These are phyloP conservation scores for Daboia siamensis DNA, from an alignment of 2,113 vertebrate species.

Conservation along the genomic window DNA sequence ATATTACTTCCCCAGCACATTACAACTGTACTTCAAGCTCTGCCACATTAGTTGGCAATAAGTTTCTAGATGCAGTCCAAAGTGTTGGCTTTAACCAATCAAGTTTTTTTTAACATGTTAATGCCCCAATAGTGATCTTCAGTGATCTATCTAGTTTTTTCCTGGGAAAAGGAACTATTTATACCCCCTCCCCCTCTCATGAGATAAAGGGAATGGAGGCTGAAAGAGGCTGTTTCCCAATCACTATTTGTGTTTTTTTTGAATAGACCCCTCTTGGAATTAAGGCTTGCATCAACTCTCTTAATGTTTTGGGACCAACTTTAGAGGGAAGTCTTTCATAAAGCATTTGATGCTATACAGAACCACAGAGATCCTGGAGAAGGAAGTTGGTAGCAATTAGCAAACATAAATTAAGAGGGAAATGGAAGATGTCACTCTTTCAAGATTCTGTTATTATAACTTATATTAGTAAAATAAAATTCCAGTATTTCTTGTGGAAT, in stretches of 20 bases:
- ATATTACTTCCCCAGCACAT: neutral
- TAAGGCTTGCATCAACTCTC: neutral
- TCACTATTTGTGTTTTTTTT: neutral
- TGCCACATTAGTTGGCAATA: neutral
- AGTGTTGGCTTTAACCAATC: neutral
- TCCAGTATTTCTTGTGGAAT: neutral
- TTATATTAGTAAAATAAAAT: neutral
- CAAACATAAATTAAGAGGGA: neutral
- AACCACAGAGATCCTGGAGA: neutral
- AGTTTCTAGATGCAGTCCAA: neutral
- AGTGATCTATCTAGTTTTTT: neutral
- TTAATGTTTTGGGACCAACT: neutral
- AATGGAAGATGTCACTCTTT: neutral
- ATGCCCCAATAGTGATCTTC: neutral
- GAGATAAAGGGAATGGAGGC: neutral
- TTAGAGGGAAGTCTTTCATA: neutral
- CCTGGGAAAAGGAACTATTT: neutral
- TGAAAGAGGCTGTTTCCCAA: neutral
- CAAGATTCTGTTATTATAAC: neutral
- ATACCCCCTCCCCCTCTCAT: neutral
- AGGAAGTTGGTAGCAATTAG: neutral
- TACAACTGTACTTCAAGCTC: neutral
- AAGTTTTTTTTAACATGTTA: neutral
- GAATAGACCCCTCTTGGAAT: neutral
- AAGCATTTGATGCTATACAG: neutral